Conservation (phyloP, 2,888 invertebrate genomes). For the Philaethria dido region DNA sequence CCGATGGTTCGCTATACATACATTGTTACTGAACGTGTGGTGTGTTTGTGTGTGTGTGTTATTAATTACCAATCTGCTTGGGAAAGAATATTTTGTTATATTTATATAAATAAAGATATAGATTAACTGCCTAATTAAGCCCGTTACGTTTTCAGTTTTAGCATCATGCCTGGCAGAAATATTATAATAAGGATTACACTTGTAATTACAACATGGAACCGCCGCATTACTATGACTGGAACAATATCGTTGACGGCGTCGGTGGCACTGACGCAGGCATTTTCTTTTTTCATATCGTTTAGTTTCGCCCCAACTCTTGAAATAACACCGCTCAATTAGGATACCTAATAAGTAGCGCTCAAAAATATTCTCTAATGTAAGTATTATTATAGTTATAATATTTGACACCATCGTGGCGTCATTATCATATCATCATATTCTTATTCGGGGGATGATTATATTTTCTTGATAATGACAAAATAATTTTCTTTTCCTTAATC, state of each 20-base stretch:
- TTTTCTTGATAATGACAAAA: too few species aligned
- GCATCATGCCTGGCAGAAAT: slow-evolving; percentile 6
- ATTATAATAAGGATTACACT: not conserved
- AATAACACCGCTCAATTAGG: not conserved
- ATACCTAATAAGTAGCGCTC: not conserved
- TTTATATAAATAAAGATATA: too few species aligned
- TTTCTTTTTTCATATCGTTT: not conserved
- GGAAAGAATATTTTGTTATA: too few species aligned
- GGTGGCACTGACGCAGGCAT: not conserved
- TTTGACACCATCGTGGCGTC: too few species aligned
- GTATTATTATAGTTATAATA: not conserved
- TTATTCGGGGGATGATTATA: too few species aligned
- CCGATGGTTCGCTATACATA: too few species aligned
- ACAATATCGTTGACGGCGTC: slow-evolving; percentile 6
- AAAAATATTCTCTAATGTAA: not conserved
- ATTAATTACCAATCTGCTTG: too few species aligned
- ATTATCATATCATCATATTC: too few species aligned
- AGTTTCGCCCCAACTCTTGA: not conserved
- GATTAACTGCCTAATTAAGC: too few species aligned
- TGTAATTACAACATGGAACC: not conserved
- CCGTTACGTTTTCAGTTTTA: not conserved
- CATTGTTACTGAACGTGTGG: too few species aligned
- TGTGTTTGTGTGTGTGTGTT: too few species aligned
- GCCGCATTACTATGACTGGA: not conserved
- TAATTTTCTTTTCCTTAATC: too few species aligned